Evolutionary conservation across 53 echinoderm and acorn worm genomes (phyloP), one percentile per base, ranked within the genome.

Genomic region (Stichopus horrens): DNA sequence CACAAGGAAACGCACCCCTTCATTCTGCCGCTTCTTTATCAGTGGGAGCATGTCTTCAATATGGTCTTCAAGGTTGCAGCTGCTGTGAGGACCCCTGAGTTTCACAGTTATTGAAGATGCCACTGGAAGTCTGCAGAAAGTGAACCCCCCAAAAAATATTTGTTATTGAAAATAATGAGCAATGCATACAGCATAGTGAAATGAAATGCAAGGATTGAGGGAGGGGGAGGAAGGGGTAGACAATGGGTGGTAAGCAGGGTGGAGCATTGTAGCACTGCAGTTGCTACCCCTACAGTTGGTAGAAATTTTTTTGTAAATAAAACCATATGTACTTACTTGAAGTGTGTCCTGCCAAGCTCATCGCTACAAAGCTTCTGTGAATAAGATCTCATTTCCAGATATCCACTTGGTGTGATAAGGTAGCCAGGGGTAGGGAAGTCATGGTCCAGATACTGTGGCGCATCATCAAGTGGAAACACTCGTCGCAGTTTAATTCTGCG

Each of bases 391-490:
- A 94, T 83, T 54, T 90, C 79, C 86, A 94, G 21, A 59, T 94
- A 94, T 6, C 92, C 94, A 51, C 88, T 86, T 37, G 92, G 94
- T 0, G 92, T 94, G 21, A 94, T 58, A 3, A 94, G 81, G 75
- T 92, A 92, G 5, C 94, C 94, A 11, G 90, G 90, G n/a, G n/a
- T 87, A 4, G 94, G 95, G 54, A 93, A 94, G 76, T 94, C 93
- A 73, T 94, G 95, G 78, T 93, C 95, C 5, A 58, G 59, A n/a
- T 79, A 88, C 19, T 87, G 57, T 0, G 95, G 95, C 9, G 22
- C 51, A 79, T 93, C 95, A 22, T 89, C 74, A 18, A 54, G 14
- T 54, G 95, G 95, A 68, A 87, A 94, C 37, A 89, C 60, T 4
- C 88, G 57, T 13, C 86, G 37, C 18, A 90, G 75, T 9, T 83